Evolutionary conservation across 2,113 vertebrate genomes (phyloP), one percentile per base, ranked within the genome.

Genomic region (Hemibagrus wyckioides): DNA sequence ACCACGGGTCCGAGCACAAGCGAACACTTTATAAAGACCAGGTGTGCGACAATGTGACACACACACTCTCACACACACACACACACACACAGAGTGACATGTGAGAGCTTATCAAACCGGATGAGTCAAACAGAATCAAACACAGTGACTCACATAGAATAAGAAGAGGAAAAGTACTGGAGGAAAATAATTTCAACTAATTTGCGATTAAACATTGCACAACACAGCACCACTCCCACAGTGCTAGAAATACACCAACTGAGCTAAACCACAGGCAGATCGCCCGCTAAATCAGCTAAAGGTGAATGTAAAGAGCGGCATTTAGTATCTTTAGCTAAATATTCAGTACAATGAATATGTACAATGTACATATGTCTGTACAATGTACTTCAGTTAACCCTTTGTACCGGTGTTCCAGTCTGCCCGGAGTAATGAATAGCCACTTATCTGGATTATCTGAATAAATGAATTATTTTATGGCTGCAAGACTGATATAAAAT

Each of bases 141-240:
- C 76, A 80, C 30, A 81, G 14, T 80, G 63, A 80, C 76, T 86
- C 77, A 56, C n/a, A 33, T 81, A 10, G 71, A 71, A 30, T 23
- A 33, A 50, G 25, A 33, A 65, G 75, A 85, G 75, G 69, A 79
- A 85, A 85, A 85, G 54, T 76, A 61, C 75, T 77, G 75, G 7
- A 52, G n/a, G 48, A 77, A 84, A 69, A 71, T 39, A 23, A 73
- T 75, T 75, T 75, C 28, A 75, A 30, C 36, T 52, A 23, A 48
- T 61, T 61, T 85, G 23, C 6, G 19, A 50, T 50, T 28, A 71
- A 36, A 65, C 19, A 44, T 14, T 5, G 19, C 1, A 71, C 28
- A 80, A 19, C 11, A n/a, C 0, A 61, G 25, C 54, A 50, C 57
- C 54, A 76, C 28, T 3, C 69, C 69, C 33, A 57, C 6, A 56